Evolutionary conservation across 2,888 invertebrate genomes (phyloP), one percentile per base, ranked within the genome.

Genomic region (Diadromus collaris): DNA sequence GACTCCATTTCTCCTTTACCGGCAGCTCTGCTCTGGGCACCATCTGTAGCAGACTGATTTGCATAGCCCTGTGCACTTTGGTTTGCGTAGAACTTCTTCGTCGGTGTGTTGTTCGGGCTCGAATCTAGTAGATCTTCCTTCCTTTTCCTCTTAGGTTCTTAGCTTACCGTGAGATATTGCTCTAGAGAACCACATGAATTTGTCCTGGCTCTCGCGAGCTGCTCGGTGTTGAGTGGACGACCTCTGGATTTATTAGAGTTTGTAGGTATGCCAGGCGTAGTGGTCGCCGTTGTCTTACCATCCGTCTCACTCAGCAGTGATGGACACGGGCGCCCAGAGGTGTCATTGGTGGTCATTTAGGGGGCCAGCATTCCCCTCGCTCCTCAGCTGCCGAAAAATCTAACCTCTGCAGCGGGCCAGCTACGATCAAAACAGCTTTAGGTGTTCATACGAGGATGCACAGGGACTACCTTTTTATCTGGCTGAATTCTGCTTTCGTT

Each of bases 41-140:
- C 24, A 9, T 24, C 13, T 10, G 54, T 6, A 24, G 13, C 21
- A 21, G 24, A 4, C n/a, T 9, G 24, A 6, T n/a, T 16, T 2
- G 32, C n/a, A 32, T 10, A 32, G 3, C 58, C 10, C 7, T 3
- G 5, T 1, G 1, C n/a, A 4, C 16, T 13, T 16, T 16, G 32
- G 16, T 58, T 58, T 16, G 21, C 38, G 41, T 41, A 41, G 41
- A 6, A 13, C 38, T 60, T 60, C 19, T 60, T 38, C 19, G 38
- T n/a, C 21, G 60, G 60, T 19, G 60, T 60, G 10, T 21, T 10
- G 34, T 34, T 60, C 10, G 38, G 60, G 34, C 38, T 60, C 5
- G 38, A 34, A 19, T 32, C 32, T 2, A 5, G 16, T 19, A 38
- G 34, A 6, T n/a, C 60, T 7, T 60, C 60, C 34, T 21, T 38